Evolutionary conservation across 2,113 vertebrate species (phyloP).

Genomic region (Percina caprodes): DNA sequence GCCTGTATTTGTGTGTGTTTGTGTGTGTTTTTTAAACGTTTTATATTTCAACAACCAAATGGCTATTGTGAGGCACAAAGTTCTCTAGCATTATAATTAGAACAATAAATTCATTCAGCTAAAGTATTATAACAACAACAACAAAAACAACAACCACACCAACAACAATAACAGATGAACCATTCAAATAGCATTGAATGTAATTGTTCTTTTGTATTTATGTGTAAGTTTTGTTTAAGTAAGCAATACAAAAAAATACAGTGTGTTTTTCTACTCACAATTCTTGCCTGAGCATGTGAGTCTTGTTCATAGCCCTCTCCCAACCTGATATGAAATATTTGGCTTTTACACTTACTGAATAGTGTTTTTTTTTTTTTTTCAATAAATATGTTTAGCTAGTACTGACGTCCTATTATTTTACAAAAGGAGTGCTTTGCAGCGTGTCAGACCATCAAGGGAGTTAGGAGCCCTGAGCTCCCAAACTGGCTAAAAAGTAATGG

Average conservation of each 20-base stretch:
- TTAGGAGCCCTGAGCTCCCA: no score
- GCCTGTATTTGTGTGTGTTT: background rate
- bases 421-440: background rate
- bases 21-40: constrained; percentile 6
- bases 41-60: constrained; percentile 42
- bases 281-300: background rate
- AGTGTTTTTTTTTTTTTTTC: background rate
- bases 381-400: background rate
- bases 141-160: no score
- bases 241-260: constrained; percentile 4
- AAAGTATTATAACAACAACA: background rate
- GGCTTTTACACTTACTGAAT: background rate
- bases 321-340: background rate
- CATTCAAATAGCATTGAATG: background rate
- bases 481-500: background rate
- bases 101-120: background rate
- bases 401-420: background rate
- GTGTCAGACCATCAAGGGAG: background rate
- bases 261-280: background rate
- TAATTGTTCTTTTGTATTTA: constrained; percentile 41
- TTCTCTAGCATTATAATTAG: background rate
- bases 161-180: background rate
- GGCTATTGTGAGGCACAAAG: background rate
- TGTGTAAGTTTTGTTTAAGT: constrained; percentile 24
- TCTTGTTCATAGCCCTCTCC: background rate